These are phyloP conservation scores for Lichenostomus cassidix DNA, from an alignment of 2,113 vertebrate genomes.

Conservation along the genomic window DNA sequence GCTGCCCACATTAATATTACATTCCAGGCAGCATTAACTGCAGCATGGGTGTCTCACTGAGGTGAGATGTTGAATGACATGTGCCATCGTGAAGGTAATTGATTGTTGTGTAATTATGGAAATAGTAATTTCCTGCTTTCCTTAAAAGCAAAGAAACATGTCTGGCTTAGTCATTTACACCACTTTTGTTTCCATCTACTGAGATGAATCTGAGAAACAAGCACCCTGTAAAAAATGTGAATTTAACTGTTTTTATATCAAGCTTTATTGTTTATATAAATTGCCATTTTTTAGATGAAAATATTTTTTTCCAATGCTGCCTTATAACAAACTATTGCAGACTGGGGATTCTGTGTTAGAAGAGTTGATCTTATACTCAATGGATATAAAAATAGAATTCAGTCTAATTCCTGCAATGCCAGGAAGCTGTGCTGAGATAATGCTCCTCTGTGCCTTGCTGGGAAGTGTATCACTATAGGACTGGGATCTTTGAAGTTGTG, in stretches of 20 bases:
- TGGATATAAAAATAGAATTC: neutral
- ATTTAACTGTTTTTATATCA: neutral
- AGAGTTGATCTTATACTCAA: neutral
- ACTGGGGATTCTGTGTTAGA: neutral
- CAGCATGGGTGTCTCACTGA: neutral
- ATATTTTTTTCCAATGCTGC: neutral
- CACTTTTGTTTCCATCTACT: neutral
- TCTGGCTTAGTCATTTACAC: neutral
- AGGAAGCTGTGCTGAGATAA: neutral
- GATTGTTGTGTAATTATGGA: neutral
- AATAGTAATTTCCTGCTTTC: neutral
- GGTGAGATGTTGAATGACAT: neutral
- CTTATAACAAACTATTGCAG: neutral
- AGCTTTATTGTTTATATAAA: neutral
- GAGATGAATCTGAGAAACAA: neutral
- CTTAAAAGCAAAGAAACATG: neutral
- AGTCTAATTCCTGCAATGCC: neutral
- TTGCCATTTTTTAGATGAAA: neutral
- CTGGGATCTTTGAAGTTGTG: neutral
- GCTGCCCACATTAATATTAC: neutral
- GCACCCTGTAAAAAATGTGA: neutral
- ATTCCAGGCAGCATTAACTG: neutral
- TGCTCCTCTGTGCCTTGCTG: neutral
- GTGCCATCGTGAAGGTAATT: neutral
- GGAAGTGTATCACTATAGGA: neutral